Conservation (phyloP, 2,888 invertebrate species). For the Furcula furcula region DNA sequence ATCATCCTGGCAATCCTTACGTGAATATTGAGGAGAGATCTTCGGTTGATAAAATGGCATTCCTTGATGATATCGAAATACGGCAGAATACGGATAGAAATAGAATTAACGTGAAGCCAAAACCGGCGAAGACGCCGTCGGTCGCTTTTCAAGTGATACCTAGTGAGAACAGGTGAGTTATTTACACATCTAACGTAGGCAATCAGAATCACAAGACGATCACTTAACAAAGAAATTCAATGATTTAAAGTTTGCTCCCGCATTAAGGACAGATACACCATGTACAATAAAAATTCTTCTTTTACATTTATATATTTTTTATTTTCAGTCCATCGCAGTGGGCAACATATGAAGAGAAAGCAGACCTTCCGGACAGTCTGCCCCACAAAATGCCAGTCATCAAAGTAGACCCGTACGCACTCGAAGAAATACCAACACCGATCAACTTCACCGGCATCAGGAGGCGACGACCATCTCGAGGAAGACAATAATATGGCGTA, state of each 20-base stretch:
- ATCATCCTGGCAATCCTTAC: constrained; percentile 39
- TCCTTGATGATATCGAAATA: constrained; percentile 45
- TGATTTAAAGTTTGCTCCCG: no score
- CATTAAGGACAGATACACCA: no score
- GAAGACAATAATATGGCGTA: constrained; percentile 11
- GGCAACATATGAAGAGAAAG: constrained; percentile 71
- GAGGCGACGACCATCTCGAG: constrained; percentile 44
- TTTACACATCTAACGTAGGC: no score
- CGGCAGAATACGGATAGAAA: constrained; percentile 33
- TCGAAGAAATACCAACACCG: constrained; percentile 69
- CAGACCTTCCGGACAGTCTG: constrained; percentile 47
- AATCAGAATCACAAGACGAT: no score
- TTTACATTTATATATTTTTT: no score
- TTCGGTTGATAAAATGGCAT: constrained; percentile 48
- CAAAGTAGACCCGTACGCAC: constrained; percentile 62
- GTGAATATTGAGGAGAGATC: constrained; percentile 61
- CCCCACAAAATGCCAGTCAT: constrained; percentile 61
- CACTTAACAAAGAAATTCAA: no score
- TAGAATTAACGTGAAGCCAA: constrained; percentile 40
- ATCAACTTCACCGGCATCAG: constrained; percentile 49
- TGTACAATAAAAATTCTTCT: no score
- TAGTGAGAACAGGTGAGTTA: constrained; percentile 71
- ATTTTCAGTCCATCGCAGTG: constrained; percentile 69
- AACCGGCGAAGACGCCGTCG: constrained; percentile 62
- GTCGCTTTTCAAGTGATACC: constrained; percentile 75